These are phyloP conservation scores for Cremastobaeus sp. DNA, from an alignment of 2,888 invertebrate species.

Conservation along the genomic window DNA sequence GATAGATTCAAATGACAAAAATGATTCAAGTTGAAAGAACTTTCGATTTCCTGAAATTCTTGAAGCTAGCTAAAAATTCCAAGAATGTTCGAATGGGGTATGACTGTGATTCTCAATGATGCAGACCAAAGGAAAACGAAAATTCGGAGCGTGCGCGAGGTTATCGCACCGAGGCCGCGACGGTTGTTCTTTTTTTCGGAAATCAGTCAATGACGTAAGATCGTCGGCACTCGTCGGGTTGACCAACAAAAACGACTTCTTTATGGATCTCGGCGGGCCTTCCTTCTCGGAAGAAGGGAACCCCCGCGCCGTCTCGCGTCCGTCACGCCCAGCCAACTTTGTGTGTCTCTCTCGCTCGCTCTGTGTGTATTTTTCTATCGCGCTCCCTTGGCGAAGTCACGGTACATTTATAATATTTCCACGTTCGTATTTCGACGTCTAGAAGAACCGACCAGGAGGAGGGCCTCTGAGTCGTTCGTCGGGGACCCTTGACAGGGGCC, in stretches of 20 bases:
- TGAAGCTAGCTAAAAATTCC: too few species aligned
- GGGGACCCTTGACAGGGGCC: conserved; percentile 60
- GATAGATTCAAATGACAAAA: too few species aligned
- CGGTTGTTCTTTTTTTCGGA: conserved; percentile 29
- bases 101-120: too few species aligned
- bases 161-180: conserved; percentile 28
- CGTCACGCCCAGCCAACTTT: conserved; percentile 76
- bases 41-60: too few species aligned
- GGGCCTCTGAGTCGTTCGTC: conserved; percentile 55
- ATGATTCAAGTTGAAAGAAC: too few species aligned
- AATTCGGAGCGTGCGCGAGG: conserved; percentile 1
- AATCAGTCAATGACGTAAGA: conserved; percentile 51
- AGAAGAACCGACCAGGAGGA: conserved; percentile 56
- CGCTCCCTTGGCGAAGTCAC: conserved; percentile 64
- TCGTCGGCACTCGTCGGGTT: conserved; percentile 47
- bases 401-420: conserved; percentile 77
- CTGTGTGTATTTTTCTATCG: conserved; percentile 61
- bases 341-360: conserved; percentile 40
- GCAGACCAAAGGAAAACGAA: conserved; percentile 11
- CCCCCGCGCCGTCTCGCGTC: conserved; percentile 68
- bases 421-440: conserved; percentile 74
- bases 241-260: conserved; percentile 68
- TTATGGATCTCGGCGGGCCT: conserved; percentile 68
- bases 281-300: conserved; percentile 74
- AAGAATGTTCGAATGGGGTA: background rate